These are phyloP conservation scores for Apostichopus parvimensis DNA, from an alignment of 35 echinoderm and acorn worm genomes.

Conservation along the genomic window DNA sequence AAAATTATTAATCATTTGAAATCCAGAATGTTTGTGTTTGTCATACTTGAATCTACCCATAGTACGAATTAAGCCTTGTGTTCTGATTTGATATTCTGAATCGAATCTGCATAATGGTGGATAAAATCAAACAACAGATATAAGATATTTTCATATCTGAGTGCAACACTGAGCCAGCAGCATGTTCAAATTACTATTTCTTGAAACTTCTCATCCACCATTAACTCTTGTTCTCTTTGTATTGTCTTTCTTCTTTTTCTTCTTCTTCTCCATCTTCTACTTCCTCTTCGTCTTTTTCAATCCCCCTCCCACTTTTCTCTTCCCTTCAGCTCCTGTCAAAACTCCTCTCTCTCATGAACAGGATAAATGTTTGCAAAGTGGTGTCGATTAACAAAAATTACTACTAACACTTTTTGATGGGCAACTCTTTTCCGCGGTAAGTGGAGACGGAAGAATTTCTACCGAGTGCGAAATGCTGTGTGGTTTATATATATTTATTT, in stretches of 20 bases:
- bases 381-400: slow-evolving; percentile 24
- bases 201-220: neutral
- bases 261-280: neutral
- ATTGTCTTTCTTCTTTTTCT: neutral
- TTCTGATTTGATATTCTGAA: too few species aligned
- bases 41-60: too few species aligned
- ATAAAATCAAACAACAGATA: too few species aligned
- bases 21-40: too few species aligned
- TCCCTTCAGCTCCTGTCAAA: slow-evolving; percentile 37
- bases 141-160: too few species aligned
- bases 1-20: too few species aligned
- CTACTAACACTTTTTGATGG: slow-evolving; percentile 21
- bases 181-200: neutral
- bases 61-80: too few species aligned
- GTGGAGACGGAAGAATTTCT: neutral
- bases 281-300: slow-evolving; percentile 10
- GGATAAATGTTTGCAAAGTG: slow-evolving; percentile 30
- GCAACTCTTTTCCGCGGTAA: slow-evolving; percentile 18
- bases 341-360: neutral
- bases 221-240: neutral
- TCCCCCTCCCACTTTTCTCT: slow-evolving; percentile 24
- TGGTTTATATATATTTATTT: neutral
- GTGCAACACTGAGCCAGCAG: neutral
- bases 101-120: too few species aligned
- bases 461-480: neutral